Percentiles rank a stretch among this genome's conserved stretches.
phyloP scores from a whole-genome alignment of 2,888 invertebrate species.

The Tipula vernalis region DNA sequence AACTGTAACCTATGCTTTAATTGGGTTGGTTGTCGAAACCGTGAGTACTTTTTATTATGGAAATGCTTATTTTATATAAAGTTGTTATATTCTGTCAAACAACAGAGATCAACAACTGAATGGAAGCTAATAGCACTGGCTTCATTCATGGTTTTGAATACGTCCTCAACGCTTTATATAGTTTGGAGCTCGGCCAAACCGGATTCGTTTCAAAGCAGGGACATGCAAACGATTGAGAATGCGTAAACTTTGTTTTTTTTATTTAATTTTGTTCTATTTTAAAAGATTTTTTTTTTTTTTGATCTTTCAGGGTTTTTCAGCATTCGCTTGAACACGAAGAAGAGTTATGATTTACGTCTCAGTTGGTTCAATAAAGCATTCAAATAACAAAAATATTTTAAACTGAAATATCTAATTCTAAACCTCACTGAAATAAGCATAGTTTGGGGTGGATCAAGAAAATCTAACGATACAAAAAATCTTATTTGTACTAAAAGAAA shows the following conservation, averaged over 20 bases:
- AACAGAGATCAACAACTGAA: background rate
- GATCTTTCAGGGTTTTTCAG: background rate
- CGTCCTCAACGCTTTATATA: background rate
- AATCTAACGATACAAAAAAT: too few relatives aligned
- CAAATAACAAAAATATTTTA: too few relatives aligned
- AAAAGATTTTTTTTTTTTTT: background rate
- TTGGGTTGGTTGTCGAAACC: background rate
- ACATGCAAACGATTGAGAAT: background rate
- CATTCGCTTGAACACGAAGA: background rate
- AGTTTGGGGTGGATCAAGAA: too few relatives aligned
- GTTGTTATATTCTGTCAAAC: background rate
- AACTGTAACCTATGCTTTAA: background rate
- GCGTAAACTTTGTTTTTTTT: background rate
- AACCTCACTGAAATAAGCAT: too few relatives aligned
- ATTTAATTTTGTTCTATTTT: background rate
- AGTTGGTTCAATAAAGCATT: too few relatives aligned
- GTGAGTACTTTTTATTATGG: background rate
- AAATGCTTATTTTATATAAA: background rate
- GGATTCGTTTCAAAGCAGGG: background rate
- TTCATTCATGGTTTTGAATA: background rate
- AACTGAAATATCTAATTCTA: too few relatives aligned
- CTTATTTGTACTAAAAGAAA: too few relatives aligned
- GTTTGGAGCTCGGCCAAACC: background rate
- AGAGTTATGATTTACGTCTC: background rate
- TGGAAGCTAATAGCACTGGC: background rate